Percentiles rank a stretch among this genome's conserved stretches.
phyloP scores from a whole-genome alignment of 2,113 vertebrate genomes.

The Serinus canaria region DNA sequence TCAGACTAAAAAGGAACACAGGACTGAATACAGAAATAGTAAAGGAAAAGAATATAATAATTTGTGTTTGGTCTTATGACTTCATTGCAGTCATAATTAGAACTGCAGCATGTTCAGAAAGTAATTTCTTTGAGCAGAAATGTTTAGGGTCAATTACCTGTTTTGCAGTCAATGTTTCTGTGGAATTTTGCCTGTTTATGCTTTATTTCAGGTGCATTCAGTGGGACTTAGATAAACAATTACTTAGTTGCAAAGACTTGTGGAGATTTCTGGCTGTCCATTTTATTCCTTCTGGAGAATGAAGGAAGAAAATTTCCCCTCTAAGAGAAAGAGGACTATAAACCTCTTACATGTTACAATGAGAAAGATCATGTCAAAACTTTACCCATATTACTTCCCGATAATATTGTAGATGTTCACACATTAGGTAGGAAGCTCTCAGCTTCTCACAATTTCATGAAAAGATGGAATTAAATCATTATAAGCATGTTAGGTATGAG shows the following conservation, averaged over 20 bases:
- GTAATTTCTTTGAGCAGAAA: background rate
- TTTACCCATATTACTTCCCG: background rate
- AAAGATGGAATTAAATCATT: background rate
- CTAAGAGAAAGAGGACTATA: background rate
- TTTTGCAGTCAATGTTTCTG: background rate
- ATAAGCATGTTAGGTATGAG: background rate
- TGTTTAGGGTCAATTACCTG: background rate
- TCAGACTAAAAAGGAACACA: background rate
- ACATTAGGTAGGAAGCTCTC: background rate
- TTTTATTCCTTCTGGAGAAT: background rate
- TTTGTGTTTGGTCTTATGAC: background rate
- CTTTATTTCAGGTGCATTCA: background rate
- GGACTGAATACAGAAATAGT: background rate
- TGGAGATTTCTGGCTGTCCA: background rate
- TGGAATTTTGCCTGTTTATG: background rate
- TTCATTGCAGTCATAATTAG: background rate
- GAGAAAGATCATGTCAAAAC: background rate
- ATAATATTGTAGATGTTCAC: background rate
- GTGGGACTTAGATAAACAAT: background rate
- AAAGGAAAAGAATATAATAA: background rate
- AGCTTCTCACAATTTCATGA: background rate
- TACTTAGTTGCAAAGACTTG: background rate
- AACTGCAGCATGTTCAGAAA: background rate
- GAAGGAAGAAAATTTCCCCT: background rate
- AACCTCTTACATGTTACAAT: background rate